phyloP scores from a whole-genome alignment of 2,113 vertebrate species.

The Ochotona princeps region DNA sequence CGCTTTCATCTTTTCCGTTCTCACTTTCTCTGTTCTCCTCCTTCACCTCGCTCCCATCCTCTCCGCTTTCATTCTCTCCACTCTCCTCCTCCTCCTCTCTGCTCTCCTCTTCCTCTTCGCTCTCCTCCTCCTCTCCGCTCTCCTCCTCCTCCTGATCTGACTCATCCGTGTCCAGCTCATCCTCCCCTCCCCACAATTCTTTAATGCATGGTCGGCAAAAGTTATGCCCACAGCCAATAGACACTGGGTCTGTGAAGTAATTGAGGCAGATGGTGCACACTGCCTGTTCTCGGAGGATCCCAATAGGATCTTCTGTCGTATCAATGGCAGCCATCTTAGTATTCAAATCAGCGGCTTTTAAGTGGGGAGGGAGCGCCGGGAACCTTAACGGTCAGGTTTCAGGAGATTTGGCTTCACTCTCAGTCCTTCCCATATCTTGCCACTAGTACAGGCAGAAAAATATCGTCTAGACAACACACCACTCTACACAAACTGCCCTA shows the following conservation, averaged over 20 bases:
- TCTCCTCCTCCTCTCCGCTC: not conserved
- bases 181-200: constrained; percentile 75
- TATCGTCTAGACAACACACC: too few species aligned
- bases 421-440: too few species aligned
- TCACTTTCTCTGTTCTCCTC: not conserved
- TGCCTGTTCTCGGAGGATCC: constrained; percentile 84
- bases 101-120: not conserved
- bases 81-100: not conserved
- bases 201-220: constrained; percentile 84
- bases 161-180: not conserved
- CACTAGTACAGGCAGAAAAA: too few species aligned
- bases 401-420: too few species aligned
- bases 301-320: constrained; percentile 81
- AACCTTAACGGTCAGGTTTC: too few species aligned
- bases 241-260: constrained; percentile 82
- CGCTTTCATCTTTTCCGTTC: not conserved
- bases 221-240: constrained; percentile 83
- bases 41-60: too few species aligned
- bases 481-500: too few species aligned
- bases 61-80: too few species aligned
- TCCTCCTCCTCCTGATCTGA: too few species aligned
- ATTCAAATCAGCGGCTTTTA: too few species aligned
- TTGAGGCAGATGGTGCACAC: constrained; percentile 83
- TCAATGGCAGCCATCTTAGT: not conserved
- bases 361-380: too few species aligned